These are phyloP conservation scores for Apamea sordens DNA, from an alignment of 2,888 invertebrate genomes.

Conservation along the genomic window DNA sequence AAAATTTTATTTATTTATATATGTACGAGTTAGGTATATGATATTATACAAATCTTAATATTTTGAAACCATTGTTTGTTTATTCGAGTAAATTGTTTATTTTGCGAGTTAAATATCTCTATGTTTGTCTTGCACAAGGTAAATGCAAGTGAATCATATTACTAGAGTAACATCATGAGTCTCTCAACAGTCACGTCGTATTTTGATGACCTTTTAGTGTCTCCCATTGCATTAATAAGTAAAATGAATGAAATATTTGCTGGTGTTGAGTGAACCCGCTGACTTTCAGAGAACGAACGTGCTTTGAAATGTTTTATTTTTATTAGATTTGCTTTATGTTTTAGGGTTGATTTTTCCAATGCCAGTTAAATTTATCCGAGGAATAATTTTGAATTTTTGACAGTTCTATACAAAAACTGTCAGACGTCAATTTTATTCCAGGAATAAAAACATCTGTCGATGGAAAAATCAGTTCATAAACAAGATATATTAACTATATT, in stretches of 20 bases:
- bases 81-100: neutral
- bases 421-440: neutral
- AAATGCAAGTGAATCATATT: neutral
- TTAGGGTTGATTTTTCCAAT: neutral
- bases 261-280: slow-evolving; percentile 11
- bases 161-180: slow-evolving; percentile 15
- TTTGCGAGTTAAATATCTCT: neutral
- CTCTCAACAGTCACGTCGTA: slow-evolving; percentile 34
- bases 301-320: slow-evolving; percentile 31
- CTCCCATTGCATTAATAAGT: slow-evolving; percentile 30
- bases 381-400: neutral
- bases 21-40: no score
- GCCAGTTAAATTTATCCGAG: neutral
- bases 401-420: neutral
- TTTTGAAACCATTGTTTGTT: neutral
- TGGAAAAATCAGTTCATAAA: neutral
- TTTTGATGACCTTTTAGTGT: slow-evolving; percentile 30
- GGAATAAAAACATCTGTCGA: neutral
- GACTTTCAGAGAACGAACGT: slow-evolving; percentile 25
- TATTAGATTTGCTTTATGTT: neutral
- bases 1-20: no score
- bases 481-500: neutral
- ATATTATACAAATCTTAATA: neutral
- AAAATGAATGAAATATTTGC: slow-evolving; percentile 40
- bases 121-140: neutral